A percentile compares a stretch with the other conserved stretches of the same genome.
Conservation (phyloP, 92 coral and sea anemone species). For the Pocillopora meandrina region DNA sequence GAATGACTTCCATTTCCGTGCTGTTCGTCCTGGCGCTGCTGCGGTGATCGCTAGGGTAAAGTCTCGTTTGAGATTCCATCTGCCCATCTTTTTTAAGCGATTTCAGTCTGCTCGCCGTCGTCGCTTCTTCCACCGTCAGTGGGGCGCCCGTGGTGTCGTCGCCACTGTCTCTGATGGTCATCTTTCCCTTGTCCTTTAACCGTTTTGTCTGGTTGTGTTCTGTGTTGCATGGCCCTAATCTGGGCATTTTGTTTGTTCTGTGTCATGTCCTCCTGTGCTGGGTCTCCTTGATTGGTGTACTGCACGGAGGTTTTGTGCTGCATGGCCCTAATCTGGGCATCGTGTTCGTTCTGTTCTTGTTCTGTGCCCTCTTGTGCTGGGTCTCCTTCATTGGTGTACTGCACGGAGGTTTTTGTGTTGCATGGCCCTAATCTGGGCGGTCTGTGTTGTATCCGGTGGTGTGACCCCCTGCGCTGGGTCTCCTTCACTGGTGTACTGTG, state of each 20-base stretch:
- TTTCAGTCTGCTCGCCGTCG: not conserved
- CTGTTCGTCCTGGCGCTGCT: conserved; percentile 12
- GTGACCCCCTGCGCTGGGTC: too few relatives aligned
- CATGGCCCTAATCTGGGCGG: not conserved
- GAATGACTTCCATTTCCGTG: conserved; percentile 36
- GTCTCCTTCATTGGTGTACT: not conserved
- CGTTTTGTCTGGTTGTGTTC: too few relatives aligned
- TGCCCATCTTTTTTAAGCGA: not conserved
- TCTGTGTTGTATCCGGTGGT: not conserved
- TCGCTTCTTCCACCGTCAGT: conserved; percentile 12
- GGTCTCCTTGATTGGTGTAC: too few relatives aligned
- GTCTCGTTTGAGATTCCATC: conserved; percentile 1
- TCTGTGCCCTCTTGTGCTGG: too few relatives aligned
- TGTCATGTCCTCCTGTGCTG: too few relatives aligned
- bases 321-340: not conserved
- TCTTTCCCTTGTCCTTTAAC: not conserved
- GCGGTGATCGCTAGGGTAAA: not conserved
- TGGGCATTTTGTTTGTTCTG: not conserved
- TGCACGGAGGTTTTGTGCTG: not conserved
- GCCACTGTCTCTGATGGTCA: not conserved
- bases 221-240: too few relatives aligned
- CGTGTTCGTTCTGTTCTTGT: too few relatives aligned
- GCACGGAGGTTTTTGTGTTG: not conserved
- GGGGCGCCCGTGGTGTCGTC: conserved; percentile 20
- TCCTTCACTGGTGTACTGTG: too few relatives aligned